These are phyloP conservation scores for Protophormia terraenovae DNA, from an alignment of 2,888 invertebrate species.

Conservation along the genomic window DNA sequence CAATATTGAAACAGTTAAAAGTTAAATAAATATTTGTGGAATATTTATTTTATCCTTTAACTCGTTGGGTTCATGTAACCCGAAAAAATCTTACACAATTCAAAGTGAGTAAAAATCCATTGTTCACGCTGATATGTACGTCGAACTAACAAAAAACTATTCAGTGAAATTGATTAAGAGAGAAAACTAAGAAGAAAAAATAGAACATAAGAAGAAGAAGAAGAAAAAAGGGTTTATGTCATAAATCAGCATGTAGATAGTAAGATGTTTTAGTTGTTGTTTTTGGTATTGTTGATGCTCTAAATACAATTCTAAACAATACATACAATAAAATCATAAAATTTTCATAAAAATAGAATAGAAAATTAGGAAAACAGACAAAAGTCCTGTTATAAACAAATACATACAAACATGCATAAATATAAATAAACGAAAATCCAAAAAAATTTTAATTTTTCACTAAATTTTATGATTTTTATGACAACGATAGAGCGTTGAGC, in stretches of 20 bases:
- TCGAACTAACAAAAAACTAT: slow-evolving; percentile 16
- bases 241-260: slow-evolving; percentile 75
- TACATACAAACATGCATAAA: neutral
- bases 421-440: neutral
- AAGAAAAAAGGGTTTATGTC: slow-evolving; percentile 61
- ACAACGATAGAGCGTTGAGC: neutral
- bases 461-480: slow-evolving; percentile 44
- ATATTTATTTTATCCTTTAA: neutral
- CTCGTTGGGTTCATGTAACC: neutral
- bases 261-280: neutral
- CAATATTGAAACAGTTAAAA: slow-evolving; percentile 25
- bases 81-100: slow-evolving; percentile 40
- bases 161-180: neutral
- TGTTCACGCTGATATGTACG: slow-evolving; percentile 55
- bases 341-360: slow-evolving; percentile 60
- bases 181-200: no score
- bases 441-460: slow-evolving; percentile 55
- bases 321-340: slow-evolving; percentile 77
- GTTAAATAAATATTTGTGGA: slow-evolving; percentile 49
- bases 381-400: slow-evolving; percentile 51
- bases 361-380: slow-evolving; percentile 26
- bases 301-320: slow-evolving; percentile 69
- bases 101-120: slow-evolving; percentile 29
- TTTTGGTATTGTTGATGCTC: neutral
- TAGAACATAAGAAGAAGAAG: no score